Evolutionary conservation across 2,113 vertebrate species (phyloP).

Genomic region (Xiphophorus maculatus): DNA sequence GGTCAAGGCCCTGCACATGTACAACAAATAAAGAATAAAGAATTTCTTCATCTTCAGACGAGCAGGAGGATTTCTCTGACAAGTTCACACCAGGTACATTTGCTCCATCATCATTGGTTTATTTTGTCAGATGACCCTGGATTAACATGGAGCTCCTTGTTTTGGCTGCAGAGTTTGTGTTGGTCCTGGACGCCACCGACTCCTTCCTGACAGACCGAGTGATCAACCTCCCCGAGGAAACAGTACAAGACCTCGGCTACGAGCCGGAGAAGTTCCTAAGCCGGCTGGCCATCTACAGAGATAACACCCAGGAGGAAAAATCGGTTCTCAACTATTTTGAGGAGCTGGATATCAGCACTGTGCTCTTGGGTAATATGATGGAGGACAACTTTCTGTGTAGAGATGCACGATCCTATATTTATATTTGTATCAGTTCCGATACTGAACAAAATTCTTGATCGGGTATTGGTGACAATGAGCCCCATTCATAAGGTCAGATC

Average conservation of each 20-base stretch:
- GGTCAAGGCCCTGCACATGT: too few relatives aligned
- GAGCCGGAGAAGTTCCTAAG: slow-evolving; percentile 82
- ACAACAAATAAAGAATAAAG: too few relatives aligned
- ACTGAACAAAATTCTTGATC: too few relatives aligned
- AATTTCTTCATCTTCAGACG: slow-evolving; percentile 56
- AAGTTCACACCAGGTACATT: slow-evolving; percentile 84
- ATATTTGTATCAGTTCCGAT: too few relatives aligned
- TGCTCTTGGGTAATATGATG: slow-evolving; percentile 82
- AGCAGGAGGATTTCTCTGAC: slow-evolving; percentile 71
- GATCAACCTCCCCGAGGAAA: slow-evolving; percentile 85
- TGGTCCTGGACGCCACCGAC: slow-evolving; percentile 86
- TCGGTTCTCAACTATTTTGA: slow-evolving; percentile 88
- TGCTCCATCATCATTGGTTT: neutral
- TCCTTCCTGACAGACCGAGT: slow-evolving; percentile 87
- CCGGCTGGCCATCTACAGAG: slow-evolving; percentile 78
- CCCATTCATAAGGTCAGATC: too few relatives aligned
- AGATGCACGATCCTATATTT: too few relatives aligned
- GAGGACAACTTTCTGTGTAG: neutral
- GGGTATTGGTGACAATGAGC: too few relatives aligned
- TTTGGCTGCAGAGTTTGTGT: slow-evolving; percentile 83
- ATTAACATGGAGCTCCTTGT: neutral
- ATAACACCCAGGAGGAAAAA: slow-evolving; percentile 79
- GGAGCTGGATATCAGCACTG: slow-evolving; percentile 83
- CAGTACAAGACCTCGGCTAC: slow-evolving; percentile 83
- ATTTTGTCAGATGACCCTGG: neutral